These are phyloP conservation scores for Thalassarche chlororhynchos DNA, from an alignment of 2,113 vertebrate genomes.

Conservation along the genomic window DNA sequence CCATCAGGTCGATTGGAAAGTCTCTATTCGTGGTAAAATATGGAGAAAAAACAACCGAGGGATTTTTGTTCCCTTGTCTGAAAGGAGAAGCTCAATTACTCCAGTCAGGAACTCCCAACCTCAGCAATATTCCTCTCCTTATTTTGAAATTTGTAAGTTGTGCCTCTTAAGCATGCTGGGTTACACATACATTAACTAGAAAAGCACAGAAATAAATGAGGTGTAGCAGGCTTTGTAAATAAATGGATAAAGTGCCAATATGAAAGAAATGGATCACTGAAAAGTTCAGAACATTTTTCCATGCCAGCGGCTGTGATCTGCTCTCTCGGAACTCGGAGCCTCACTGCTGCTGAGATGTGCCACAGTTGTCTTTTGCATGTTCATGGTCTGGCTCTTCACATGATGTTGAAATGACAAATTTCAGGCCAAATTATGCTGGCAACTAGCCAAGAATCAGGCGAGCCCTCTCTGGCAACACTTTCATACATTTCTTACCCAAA, in stretches of 20 bases:
- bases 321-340: background rate
- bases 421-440: background rate
- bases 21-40: background rate
- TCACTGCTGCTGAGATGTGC: background rate
- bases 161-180: background rate
- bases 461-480: background rate
- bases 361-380: background rate
- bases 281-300: background rate
- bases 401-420: slow-evolving; percentile 3
- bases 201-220: background rate
- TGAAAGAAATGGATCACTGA: background rate
- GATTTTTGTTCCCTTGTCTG: background rate
- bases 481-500: background rate
- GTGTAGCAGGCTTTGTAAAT: background rate
- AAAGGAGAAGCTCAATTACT: background rate
- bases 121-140: background rate
- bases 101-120: background rate
- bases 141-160: background rate
- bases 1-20: background rate
- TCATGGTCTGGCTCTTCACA: background rate
- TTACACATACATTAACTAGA: background rate
- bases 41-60: background rate
- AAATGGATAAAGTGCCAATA: background rate
- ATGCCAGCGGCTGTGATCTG: background rate
- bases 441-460: background rate